phyloP scores from a whole-genome alignment of 2,888 invertebrate genomes.

The Parasteatoda lunata region DNA sequence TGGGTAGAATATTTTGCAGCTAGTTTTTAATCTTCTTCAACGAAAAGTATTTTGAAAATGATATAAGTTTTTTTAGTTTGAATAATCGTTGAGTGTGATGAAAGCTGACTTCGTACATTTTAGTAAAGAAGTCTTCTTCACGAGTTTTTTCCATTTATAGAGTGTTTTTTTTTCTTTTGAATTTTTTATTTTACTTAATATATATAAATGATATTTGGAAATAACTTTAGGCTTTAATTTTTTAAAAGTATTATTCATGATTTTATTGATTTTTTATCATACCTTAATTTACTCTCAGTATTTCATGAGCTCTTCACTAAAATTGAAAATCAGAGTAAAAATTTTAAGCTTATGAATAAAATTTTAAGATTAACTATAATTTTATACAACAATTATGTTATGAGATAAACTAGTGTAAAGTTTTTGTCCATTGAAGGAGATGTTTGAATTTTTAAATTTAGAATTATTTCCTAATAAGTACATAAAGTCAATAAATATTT shows the following conservation, averaged over 20 bases:
- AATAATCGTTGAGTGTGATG: slow-evolving; percentile 33
- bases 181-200: not conserved
- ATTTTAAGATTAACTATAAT: too few relatives aligned
- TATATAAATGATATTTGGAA: not conserved
- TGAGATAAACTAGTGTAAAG: too few relatives aligned
- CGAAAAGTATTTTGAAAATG: slow-evolving; percentile 21
- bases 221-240: not conserved
- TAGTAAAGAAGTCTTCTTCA: not conserved
- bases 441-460: too few relatives aligned
- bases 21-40: slow-evolving; percentile 42
- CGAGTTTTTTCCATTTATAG: not conserved
- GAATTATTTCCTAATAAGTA: too few relatives aligned
- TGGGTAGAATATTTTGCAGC: slow-evolving; percentile 13
- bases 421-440: too few relatives aligned
- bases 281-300: too few relatives aligned
- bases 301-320: too few relatives aligned
- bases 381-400: too few relatives aligned
- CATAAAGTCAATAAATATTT: too few relatives aligned
- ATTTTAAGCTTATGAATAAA: too few relatives aligned
- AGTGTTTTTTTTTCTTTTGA: not conserved
- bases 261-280: too few relatives aligned
- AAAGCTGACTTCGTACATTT: slow-evolving; percentile 18
- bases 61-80: slow-evolving; percentile 26
- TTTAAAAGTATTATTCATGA: not conserved
- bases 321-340: too few relatives aligned